Conservation (phyloP, 2,888 invertebrate genomes). For the Campoletis raptor region DNA sequence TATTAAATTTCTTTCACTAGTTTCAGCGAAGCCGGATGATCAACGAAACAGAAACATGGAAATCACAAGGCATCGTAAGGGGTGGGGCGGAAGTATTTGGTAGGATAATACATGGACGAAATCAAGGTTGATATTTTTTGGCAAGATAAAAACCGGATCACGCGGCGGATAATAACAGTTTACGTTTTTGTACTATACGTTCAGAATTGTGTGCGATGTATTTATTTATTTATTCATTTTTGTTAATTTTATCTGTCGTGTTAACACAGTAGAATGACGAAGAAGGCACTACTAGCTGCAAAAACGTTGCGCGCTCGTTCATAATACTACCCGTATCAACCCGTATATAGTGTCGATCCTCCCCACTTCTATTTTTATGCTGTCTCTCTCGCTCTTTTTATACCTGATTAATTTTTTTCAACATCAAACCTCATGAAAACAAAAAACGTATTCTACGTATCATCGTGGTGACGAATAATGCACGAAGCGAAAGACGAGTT, state of each 20-base stretch:
- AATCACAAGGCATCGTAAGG: slow-evolving; percentile 71
- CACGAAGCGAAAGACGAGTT: neutral
- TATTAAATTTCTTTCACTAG: neutral
- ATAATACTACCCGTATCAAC: slow-evolving; percentile 41
- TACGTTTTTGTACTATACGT: slow-evolving; percentile 13
- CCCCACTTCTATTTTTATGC: slow-evolving; percentile 9
- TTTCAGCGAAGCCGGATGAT: slow-evolving; percentile 48
- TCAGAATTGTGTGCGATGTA: slow-evolving; percentile 23
- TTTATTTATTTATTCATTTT: slow-evolving; percentile 17
- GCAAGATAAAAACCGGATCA: slow-evolving; percentile 1
- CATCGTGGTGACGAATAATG: slow-evolving; percentile 20
- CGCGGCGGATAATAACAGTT: neutral
- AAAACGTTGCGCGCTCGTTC: slow-evolving; percentile 54
- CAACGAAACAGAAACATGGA: slow-evolving; percentile 52
- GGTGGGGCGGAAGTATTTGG: slow-evolving; percentile 76
- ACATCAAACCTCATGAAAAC: neutral
- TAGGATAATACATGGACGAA: slow-evolving; percentile 41
- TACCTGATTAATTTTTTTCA: neutral
- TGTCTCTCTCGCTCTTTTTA: neutral
- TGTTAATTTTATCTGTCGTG: slow-evolving; percentile 28
- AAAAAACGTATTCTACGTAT: slow-evolving; percentile 15
- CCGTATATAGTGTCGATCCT: slow-evolving; percentile 42
- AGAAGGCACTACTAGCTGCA: slow-evolving; percentile 52
- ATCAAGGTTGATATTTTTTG: slow-evolving; percentile 8
- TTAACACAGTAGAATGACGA: slow-evolving; percentile 38